A percentile compares a stretch with the other conserved stretches of the same genome.
These are phyloP conservation scores for Marasmarcha lunaedactyla DNA, from an alignment of 2,888 invertebrate genomes.

Conservation along the genomic window DNA sequence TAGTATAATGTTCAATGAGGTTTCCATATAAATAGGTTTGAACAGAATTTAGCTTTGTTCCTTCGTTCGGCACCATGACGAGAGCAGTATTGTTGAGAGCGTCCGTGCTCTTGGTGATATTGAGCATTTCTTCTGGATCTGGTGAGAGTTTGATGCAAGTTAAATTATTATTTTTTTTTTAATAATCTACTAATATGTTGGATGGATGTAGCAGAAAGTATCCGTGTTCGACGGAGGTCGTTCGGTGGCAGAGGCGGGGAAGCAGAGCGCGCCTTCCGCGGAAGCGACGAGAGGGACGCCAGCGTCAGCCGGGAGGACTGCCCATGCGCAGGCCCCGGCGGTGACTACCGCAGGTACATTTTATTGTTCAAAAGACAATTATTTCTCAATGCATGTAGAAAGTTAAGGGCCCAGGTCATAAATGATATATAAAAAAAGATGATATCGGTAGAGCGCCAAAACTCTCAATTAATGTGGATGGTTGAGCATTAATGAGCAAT, in stretches of 20 bases:
- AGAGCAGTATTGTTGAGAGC: neutral
- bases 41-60: neutral
- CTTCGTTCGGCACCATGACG: neutral
- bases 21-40: neutral
- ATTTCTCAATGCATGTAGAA: no score
- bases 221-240: no score
- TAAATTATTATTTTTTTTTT: no score
- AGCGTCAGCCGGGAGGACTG: slow-evolving; percentile 27
- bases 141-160: no score
- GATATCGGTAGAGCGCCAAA: no score
- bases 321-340: slow-evolving; percentile 23
- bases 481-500: no score
- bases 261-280: slow-evolving; percentile 19
- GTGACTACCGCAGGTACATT: slow-evolving; percentile 15
- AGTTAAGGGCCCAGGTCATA: no score
- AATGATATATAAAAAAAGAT: no score
- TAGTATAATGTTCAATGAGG: neutral
- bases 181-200: no score
- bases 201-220: no score
- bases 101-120: neutral
- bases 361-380: no score
- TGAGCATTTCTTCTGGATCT: neutral
- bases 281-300: slow-evolving; percentile 30
- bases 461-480: no score
- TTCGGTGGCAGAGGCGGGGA: slow-evolving; percentile 15